Conservation (phyloP, 1,140 invertebrate species). For the Pseudomyrmex cubaensis region DNA sequence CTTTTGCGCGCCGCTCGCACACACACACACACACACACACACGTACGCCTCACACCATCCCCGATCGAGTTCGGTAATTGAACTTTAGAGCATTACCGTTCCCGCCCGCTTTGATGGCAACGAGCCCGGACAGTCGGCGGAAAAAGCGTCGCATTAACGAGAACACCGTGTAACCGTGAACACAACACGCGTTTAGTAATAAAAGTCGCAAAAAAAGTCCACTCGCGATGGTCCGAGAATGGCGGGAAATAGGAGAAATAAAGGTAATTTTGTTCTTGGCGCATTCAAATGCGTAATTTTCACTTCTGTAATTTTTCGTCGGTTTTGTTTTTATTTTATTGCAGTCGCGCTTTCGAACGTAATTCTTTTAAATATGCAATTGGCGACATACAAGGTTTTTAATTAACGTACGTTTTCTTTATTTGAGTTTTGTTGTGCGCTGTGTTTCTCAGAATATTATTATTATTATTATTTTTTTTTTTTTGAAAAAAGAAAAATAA, state of each 20-base stretch:
- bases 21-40: not conserved
- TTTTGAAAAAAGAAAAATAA: not conserved
- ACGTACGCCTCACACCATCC: not conserved
- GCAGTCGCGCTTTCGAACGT: slow-evolving; percentile 6
- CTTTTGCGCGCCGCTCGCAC: slow-evolving; percentile 17
- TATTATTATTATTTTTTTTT: not conserved
- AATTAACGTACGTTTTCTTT: not conserved
- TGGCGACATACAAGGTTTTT: too few species aligned
- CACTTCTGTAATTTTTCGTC: not conserved
- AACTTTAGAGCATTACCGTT: slow-evolving; percentile 55
- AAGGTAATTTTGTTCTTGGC: not conserved
- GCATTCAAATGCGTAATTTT: not conserved
- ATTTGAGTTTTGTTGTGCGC: not conserved
- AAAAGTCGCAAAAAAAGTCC: slow-evolving; percentile 12
- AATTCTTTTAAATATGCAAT: slow-evolving; percentile 4
- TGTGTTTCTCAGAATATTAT: not conserved
- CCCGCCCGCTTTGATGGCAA: slow-evolving; percentile 35
- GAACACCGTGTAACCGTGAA: slow-evolving; percentile 18
- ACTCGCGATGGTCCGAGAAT: not conserved
- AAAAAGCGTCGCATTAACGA: slow-evolving; percentile 23
- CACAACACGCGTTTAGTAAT: not conserved
- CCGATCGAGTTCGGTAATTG: slow-evolving; percentile 55
- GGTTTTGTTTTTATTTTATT: not conserved
- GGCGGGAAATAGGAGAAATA: not conserved
- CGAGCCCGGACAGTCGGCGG: slow-evolving; percentile 15